Evolutionary conservation across 2,888 invertebrate genomes (phyloP), one percentile per base, ranked within the genome.

Genomic region (Agrenia bidenticulata): DNA sequence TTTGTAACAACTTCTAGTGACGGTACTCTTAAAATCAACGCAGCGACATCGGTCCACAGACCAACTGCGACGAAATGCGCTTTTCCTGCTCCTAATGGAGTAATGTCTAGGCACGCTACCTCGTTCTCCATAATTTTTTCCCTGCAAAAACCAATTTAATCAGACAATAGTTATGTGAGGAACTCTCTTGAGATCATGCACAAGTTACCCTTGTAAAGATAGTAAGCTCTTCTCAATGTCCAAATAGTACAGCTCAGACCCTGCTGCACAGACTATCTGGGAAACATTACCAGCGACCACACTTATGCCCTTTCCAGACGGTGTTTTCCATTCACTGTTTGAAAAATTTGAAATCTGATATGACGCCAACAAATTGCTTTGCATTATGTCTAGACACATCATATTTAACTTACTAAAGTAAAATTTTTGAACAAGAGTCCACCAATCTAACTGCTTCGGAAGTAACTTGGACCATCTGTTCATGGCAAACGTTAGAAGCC

Each of bases 1-100:
- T 89, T 90, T 78, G 92, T 90, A 61, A 94, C 84, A 77, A 89
- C 88, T 63, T 86, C 85, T 59, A 98, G 83, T 63, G 86, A 84
- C 0, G 97, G 96, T 69, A 98, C 80, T 13, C 87, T 85, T 26
- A 97, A 83, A 69, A 97, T 87, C 13, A 94, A 84, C 37, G 94
- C 92, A 0, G 94, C 94, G 77, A 97, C 95, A 78, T 98, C 96
- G 0, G 94, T 96, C 99, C 99, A 99, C 54, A 98, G 83, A 0
- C 97, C 97, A 11, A 97, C 92, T 17, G 94, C 94, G 41, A 92
- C 89, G 66, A 94, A 83, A 59, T 88, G 86, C 0, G 88, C 87
- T 62, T 84, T 85, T 1, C 84, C 84, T 50, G 84, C 84, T 56
- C 85, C 85, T 19, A 90, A 79, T 1, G 94, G 92, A 1, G 93